phyloP scores from a whole-genome alignment of 2,888 invertebrate genomes.

The Sympetrum striolatum region DNA sequence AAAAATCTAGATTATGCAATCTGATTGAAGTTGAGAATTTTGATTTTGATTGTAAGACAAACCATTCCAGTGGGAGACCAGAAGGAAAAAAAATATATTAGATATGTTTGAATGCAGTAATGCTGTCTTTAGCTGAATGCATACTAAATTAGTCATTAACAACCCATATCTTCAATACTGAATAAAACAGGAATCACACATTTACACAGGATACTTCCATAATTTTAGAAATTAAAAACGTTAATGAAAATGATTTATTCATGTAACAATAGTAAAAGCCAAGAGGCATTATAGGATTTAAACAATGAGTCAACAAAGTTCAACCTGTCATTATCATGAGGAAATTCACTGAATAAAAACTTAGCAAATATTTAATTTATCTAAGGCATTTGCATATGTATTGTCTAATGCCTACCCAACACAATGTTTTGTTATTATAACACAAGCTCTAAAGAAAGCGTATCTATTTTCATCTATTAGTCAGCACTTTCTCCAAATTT shows the following conservation, averaged over 20 bases:
- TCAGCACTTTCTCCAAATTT: slow-evolving; percentile 11
- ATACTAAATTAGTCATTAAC: too few species aligned
- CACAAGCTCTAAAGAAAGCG: slow-evolving; percentile 1
- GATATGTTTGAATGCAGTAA: too few species aligned
- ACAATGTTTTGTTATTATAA: slow-evolving; percentile 8
- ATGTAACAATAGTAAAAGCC: slow-evolving; percentile 37
- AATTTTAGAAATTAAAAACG: background rate
- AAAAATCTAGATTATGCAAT: too few species aligned
- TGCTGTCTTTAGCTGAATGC: too few species aligned
- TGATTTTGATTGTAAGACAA: too few species aligned
- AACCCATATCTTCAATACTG: too few species aligned
- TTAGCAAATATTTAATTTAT: slow-evolving; percentile 29
- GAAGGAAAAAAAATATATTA: too few species aligned
- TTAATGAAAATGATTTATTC: slow-evolving; percentile 38
- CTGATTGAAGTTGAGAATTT: too few species aligned
- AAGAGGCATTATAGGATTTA: slow-evolving; percentile 35
- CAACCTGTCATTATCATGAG: slow-evolving; percentile 31
- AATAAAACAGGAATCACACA: too few species aligned
- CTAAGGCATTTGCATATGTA: slow-evolving; percentile 32
- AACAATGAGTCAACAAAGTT: slow-evolving; percentile 41
- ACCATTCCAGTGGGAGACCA: too few species aligned
- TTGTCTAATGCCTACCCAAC: slow-evolving; percentile 40
- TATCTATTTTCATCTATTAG: slow-evolving; percentile 36
- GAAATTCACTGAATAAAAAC: slow-evolving; percentile 35
- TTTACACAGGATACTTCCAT: background rate